Base-by-base conservation (phyloP, 1,140 invertebrate species). In the Camponotus pennsylvanicus region DNA sequence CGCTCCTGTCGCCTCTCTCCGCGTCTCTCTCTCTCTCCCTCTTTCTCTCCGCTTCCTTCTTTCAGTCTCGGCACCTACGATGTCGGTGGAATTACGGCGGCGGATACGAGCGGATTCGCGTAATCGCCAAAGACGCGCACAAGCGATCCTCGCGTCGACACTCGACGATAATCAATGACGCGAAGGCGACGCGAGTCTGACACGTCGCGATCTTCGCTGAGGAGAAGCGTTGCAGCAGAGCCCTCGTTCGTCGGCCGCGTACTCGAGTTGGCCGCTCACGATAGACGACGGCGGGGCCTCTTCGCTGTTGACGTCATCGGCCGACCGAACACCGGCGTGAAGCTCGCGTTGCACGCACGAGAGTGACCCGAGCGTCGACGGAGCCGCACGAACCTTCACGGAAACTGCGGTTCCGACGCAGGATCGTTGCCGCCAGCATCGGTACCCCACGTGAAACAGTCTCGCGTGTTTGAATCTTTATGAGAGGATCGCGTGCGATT, bases 261-360 rank as follows among this genome's bases (percentile, higher is more conserved):
- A 89, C 88, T 82, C 66, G 71, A 76, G 59, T 85, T 86, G 67
- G 55, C 69, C 69, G 45, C 77, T 55, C 78, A 61, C 88, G 75
- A 86, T 86, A 55, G 84, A 52, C 49, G 83, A 89, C 88, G 37
- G 37, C 37, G 49, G 71, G 88, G 75, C 88, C 88, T 90, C 88
- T 89, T 89, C 80, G 86, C 66, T 89, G 91, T 85, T 89, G 89
- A 91, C 91, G 91, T 91, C 91, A 93, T 76, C 91, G 89, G 88
- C 89, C 89, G 89, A 89, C 90, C 91, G 92, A 88, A 80, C 90
- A 82, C 91, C 92, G 92, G 92, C 92, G 91, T 93, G 89, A 90
- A 92, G 89, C 82, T 93, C 87, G 88, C 88, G 85, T 87, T 82
- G 82, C 89, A 90, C 90, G 88, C 88, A 80, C 77, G 64, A 88